A percentile compares a stretch with the other conserved stretches of the same genome.
Conservation (phyloP, 1,140 invertebrate genomes). For the Pentalonia nigronervosa region DNA sequence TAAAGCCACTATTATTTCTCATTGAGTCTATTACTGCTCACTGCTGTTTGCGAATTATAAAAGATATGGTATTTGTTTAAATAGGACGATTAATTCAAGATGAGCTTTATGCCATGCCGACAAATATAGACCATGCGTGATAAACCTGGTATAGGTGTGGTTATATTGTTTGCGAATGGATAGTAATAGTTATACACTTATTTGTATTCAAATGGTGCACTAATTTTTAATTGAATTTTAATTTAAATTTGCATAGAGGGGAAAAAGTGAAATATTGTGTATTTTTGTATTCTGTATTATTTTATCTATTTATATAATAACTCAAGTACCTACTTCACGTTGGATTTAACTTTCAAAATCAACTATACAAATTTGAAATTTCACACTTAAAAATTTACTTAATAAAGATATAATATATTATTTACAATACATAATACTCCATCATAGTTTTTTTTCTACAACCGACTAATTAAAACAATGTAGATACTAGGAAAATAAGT, state of each 20-base stretch:
- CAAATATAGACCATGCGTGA: background rate
- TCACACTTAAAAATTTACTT: background rate
- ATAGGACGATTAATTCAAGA: background rate
- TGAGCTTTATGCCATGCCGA: background rate
- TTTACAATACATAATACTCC: too few species aligned
- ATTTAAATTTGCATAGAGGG: background rate
- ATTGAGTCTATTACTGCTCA: background rate
- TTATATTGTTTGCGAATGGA: background rate
- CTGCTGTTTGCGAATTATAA: background rate
- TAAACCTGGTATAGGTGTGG: background rate
- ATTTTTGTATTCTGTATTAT: too few species aligned
- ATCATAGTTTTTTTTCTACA: too few species aligned
- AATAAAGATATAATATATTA: background rate
- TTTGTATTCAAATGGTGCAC: background rate
- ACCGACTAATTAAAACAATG: too few species aligned
- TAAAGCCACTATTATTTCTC: background rate
- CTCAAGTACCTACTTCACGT: too few species aligned
- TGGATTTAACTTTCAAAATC: background rate
- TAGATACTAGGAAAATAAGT: background rate
- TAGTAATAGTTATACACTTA: background rate
- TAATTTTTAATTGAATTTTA: background rate
- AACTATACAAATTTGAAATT: background rate
- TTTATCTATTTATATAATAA: too few species aligned
- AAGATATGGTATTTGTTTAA: background rate
- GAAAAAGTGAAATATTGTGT: background rate